These are phyloP conservation scores for Corythornis leucogaster DNA, from an alignment of 2,797 vertebrate species.

Conservation along the genomic window DNA sequence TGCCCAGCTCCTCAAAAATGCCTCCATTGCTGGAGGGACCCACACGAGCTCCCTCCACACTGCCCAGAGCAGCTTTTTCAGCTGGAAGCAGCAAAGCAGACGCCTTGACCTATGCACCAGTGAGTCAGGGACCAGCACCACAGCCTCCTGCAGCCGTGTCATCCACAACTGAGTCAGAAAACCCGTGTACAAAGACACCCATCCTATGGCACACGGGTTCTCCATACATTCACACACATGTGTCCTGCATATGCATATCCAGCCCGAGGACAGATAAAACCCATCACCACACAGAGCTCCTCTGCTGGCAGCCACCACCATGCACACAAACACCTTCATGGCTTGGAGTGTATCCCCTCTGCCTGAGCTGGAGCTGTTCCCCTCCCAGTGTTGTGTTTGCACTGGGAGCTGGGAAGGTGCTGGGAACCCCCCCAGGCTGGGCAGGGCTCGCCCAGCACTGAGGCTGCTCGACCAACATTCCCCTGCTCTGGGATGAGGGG, in stretches of 20 bases:
- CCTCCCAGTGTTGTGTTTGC: too few relatives aligned
- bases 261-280: not conserved
- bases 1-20: not conserved
- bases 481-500: too few relatives aligned
- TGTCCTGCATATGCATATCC: not conserved
- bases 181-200: accelerated
- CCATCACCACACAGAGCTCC: not conserved
- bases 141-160: not conserved
- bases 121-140: accelerated
- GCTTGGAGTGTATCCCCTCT: too few relatives aligned
- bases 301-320: too few relatives aligned
- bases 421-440: too few relatives aligned
- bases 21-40: accelerated
- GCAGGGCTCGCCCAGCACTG: too few relatives aligned
- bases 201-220: not conserved
- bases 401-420: too few relatives aligned
- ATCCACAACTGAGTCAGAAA: not conserved
- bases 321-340: too few relatives aligned
- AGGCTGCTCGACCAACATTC: too few relatives aligned
- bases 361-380: too few relatives aligned
- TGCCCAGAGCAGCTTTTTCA: not conserved
- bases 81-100: not conserved
- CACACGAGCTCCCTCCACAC: accelerated
- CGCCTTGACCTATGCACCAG: not conserved
- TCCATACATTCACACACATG: not conserved